Conservation (phyloP, 2,113 vertebrate species). For the Collichthys lucidus region DNA sequence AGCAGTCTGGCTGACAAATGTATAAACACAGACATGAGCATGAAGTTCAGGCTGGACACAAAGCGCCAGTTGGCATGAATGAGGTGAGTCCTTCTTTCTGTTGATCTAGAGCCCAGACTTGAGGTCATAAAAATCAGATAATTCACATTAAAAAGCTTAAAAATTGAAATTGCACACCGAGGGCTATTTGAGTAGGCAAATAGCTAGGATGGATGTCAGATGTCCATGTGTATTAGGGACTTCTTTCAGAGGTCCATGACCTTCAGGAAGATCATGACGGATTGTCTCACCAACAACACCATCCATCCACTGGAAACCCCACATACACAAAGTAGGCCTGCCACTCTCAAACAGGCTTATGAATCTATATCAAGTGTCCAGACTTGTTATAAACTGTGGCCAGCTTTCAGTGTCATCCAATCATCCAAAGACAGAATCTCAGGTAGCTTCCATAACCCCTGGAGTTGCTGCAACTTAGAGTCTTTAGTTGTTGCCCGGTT, state of each 20-base stretch:
- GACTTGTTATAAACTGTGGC: background rate
- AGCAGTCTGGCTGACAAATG: slow-evolving; percentile 12
- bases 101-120: background rate
- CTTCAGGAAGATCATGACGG: background rate
- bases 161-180: background rate
- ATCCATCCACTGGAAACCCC: background rate
- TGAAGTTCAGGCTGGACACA: slow-evolving; percentile 3
- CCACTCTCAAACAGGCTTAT: background rate
- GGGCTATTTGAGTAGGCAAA: too few relatives aligned
- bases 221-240: background rate
- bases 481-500: background rate
- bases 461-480: background rate
- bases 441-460: too few relatives aligned
- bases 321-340: background rate
- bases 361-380: background rate
- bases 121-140: background rate
- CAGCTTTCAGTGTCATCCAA: background rate
- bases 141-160: background rate
- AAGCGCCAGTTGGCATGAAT: slow-evolving; percentile 14
- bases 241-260: background rate
- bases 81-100: background rate
- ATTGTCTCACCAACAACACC: background rate
- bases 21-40: slow-evolving; percentile 8
- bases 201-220: background rate
- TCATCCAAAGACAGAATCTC: too few relatives aligned